Conservation (phyloP, 1,140 invertebrate species). For the Penaeus indicus region DNA sequence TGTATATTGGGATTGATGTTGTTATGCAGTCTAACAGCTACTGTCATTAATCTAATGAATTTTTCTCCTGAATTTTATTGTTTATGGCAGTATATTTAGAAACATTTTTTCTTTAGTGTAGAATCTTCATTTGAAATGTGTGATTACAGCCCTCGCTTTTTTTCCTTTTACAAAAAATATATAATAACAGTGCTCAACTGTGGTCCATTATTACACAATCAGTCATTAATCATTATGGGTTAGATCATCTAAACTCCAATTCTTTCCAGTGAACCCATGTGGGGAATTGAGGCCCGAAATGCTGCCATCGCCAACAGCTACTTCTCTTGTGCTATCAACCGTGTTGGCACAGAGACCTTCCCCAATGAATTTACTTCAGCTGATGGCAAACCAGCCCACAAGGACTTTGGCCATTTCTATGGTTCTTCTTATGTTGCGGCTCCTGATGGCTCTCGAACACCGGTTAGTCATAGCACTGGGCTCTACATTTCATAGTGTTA, state of each 20-base stretch:
- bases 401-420: constrained; percentile 97
- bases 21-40: too few relatives aligned
- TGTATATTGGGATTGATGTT: too few relatives aligned
- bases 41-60: too few relatives aligned
- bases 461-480: constrained; percentile 73
- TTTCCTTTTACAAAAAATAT: too few relatives aligned
- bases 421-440: constrained; percentile 95
- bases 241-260: constrained; percentile 2
- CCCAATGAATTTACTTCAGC: constrained; percentile 95
- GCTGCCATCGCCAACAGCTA: constrained; percentile 97
- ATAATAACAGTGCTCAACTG: too few relatives aligned
- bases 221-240: too few relatives aligned
- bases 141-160: too few relatives aligned
- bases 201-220: too few relatives aligned
- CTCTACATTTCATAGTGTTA: neutral
- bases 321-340: constrained; percentile 94
- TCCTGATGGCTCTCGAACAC: constrained; percentile 93
- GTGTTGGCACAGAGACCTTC: constrained; percentile 93
- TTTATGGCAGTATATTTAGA: too few relatives aligned
- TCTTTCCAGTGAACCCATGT: constrained; percentile 88
- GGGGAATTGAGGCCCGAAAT: constrained; percentile 95
- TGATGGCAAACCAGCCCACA: constrained; percentile 91
- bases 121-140: too few relatives aligned
- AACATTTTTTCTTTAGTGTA: too few relatives aligned
- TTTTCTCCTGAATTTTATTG: too few relatives aligned